These are phyloP conservation scores for Trichoplusia ni DNA, from an alignment of 1,140 invertebrate genomes.

Conservation along the genomic window DNA sequence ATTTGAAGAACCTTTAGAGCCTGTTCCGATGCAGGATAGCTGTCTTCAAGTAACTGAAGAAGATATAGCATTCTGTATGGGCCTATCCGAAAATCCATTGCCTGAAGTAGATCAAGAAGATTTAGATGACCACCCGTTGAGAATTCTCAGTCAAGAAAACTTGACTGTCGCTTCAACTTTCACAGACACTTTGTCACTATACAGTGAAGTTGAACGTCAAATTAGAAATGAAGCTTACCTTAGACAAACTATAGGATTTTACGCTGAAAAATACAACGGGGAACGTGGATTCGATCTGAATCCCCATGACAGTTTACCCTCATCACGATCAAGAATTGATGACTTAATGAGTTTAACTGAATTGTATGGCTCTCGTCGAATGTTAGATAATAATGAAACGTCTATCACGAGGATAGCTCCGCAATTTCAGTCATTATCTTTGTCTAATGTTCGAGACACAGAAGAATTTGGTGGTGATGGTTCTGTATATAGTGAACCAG, in stretches of 20 bases:
- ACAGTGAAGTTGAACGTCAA: conserved; percentile 87
- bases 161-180: conserved; percentile 94
- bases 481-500: conserved; percentile 92
- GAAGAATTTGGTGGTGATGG: conserved; percentile 85
- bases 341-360: conserved; percentile 68
- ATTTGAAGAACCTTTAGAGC: conserved; percentile 89
- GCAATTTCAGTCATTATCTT: conserved; percentile 86
- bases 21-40: conserved; percentile 91
- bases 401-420: conserved; percentile 61
- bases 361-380: conserved; percentile 64
- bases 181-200: conserved; percentile 90
- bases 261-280: conserved; percentile 67
- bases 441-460: conserved; percentile 86
- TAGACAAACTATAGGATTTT: conserved; percentile 75
- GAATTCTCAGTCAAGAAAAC: conserved; percentile 94
- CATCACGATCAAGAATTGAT: conserved; percentile 69
- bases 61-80: conserved; percentile 94
- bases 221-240: conserved; percentile 74
- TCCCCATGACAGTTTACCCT: conserved; percentile 67
- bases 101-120: conserved; percentile 86
- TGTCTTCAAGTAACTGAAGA: conserved; percentile 95
- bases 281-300: conserved; percentile 55
- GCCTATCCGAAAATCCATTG: conserved; percentile 86
- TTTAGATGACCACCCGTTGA: conserved; percentile 90
- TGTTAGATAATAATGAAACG: conserved; percentile 58